Evolutionary conservation across 2,113 vertebrate species (phyloP), one percentile per base, ranked within the genome.

Genomic region (Neolamprologus devosi): DNA sequence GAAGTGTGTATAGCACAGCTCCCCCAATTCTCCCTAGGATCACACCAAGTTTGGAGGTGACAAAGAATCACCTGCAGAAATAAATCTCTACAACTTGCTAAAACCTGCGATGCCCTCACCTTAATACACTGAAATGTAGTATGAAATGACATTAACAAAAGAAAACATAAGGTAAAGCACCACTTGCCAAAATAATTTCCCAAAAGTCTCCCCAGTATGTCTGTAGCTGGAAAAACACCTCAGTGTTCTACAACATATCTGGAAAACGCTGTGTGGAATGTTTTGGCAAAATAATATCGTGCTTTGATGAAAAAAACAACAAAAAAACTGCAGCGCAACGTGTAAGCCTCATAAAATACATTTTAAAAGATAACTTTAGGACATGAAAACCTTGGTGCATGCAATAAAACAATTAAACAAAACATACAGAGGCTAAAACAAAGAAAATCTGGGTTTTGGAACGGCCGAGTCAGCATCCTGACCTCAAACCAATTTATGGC

Each of bases 401-500:
- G 16, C 42, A 75, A 75, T 11, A 47, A 75, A 75, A 75, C 9
- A 75, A 75, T 75, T 75, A 49, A 26, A 28, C 14, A 19, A 47
- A 75, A 47, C 70, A 12, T 1, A 47, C 37, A 45, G 12, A 42
- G n/a, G 65, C 12, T 23, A 0, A 70, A 42, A 42, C 13, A 70
- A 70, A 40, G 63, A 40, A 70, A 70, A 70, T 70, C n/a, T 0
- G 0, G 35, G 65, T 42, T 70, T 73, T 73, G 2, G 68, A 73
- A 73, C 9, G 6, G 21, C 4, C 9, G 16, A 75, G 42, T 75
- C 40, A 47, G 68, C 40, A 75, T 75, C 40, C 42, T 75, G 42
- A 75, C 70, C 40, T 75, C 42, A 75, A 75, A 28, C 9, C 9
- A 47, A 28, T 75, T 47, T 75, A 47, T 75, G 70, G 9, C 40